Percentiles rank a stretch among this genome's conserved stretches.
phyloP scores from a whole-genome alignment of 2,797 vertebrate genomes.

The Lutjanus argentimaculatus region DNA sequence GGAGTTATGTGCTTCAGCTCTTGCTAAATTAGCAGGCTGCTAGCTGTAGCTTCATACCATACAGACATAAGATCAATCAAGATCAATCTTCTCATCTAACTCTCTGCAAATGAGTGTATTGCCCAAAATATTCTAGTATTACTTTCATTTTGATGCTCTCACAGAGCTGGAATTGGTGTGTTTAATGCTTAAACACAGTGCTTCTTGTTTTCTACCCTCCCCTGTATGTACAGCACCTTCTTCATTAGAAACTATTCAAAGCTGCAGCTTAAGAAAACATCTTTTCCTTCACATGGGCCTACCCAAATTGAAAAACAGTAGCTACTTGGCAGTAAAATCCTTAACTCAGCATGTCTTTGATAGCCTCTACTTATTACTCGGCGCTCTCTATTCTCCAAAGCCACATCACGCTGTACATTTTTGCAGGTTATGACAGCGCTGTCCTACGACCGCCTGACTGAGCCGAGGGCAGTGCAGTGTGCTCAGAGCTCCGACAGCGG shows the following conservation, averaged over 20 bases:
- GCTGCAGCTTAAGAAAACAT: not conserved
- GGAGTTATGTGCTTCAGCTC: not conserved
- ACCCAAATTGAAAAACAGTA: slow-evolving; percentile 11
- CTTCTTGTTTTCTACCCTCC: not conserved
- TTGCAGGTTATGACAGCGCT: slow-evolving; percentile 87
- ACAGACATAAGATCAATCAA: not conserved
- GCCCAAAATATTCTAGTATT: not conserved
- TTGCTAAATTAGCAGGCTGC: not conserved
- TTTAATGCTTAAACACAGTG: not conserved
- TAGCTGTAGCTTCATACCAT: not conserved
- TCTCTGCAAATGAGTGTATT: not conserved
- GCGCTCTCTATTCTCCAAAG: slow-evolving; percentile 49
- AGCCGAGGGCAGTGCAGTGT: slow-evolving; percentile 78
- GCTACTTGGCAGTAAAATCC: slow-evolving; percentile 39
- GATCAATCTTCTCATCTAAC: not conserved
- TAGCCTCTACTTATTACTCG: slow-evolving; percentile 32
- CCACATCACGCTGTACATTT: slow-evolving; percentile 30
- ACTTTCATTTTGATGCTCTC: not conserved
- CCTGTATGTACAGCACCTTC: not conserved
- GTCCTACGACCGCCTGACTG: slow-evolving; percentile 86
- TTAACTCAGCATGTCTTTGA: slow-evolving; percentile 62
- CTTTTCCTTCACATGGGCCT: not conserved
- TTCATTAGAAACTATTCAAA: slow-evolving; percentile 15
- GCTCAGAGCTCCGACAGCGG: slow-evolving; percentile 79
- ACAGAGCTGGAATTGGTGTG: not conserved